A percentile compares a stretch with the other conserved stretches of the same genome.
Evolutionary conservation across 2,888 invertebrate species (phyloP).

Genomic region (Nemurella pictetii): DNA sequence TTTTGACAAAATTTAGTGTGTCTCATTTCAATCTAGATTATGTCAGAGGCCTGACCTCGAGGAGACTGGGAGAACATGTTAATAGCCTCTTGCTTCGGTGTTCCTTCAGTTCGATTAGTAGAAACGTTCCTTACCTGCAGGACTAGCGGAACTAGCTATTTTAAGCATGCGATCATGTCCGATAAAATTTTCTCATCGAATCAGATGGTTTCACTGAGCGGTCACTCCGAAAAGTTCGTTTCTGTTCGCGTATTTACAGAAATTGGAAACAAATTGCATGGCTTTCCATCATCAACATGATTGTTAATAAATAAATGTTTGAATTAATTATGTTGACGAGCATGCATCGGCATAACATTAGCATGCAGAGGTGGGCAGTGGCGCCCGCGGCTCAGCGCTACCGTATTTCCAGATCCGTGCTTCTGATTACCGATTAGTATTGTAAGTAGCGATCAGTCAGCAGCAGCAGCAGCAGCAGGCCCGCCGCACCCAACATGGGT

Average conservation of each 20-base stretch:
- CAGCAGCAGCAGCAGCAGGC: not conserved
- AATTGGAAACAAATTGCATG: not conserved
- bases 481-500: constrained; percentile 8
- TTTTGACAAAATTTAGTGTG: not conserved
- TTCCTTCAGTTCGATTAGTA: not conserved
- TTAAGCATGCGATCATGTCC: not conserved
- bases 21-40: not conserved
- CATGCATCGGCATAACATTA: not conserved
- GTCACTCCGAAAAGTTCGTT: not conserved
- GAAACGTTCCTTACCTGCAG: not conserved
- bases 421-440: not conserved
- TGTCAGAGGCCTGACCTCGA: not conserved
- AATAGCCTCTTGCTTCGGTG: not conserved
- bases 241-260: not conserved
- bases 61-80: not conserved
- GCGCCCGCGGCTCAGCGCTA: constrained; percentile 2
- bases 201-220: not conserved
- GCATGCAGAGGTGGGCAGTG: not conserved
- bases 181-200: not conserved
- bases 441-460: constrained; percentile 22
- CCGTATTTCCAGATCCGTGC: constrained; percentile 21
- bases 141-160: not conserved
- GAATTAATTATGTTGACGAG: not conserved
- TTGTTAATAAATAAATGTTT: not conserved
- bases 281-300: not conserved